phyloP scores from a whole-genome alignment of 2,888 invertebrate genomes.

The Smittia aterrima region DNA sequence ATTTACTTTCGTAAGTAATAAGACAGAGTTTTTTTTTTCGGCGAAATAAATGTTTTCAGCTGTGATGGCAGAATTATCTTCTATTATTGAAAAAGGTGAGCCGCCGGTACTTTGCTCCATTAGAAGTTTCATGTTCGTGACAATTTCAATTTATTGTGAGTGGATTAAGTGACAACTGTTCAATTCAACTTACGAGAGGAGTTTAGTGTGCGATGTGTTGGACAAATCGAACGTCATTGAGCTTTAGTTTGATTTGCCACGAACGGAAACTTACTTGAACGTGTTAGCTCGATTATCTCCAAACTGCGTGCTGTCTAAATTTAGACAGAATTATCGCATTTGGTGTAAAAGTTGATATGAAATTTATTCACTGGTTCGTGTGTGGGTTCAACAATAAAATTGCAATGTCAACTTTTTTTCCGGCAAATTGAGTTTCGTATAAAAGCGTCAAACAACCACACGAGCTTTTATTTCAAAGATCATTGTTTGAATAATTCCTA shows the following conservation, averaged over 20 bases:
- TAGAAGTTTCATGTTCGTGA: too few relatives aligned
- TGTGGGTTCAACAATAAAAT: neutral
- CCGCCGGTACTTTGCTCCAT: too few relatives aligned
- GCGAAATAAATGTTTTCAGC: neutral
- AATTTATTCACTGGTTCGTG: neutral
- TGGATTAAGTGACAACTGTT: too few relatives aligned
- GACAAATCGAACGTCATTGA: too few relatives aligned
- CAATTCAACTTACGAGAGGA: too few relatives aligned
- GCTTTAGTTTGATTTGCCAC: too few relatives aligned
- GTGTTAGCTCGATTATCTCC: too few relatives aligned
- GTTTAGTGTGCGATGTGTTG: too few relatives aligned
- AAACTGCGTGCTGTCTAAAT: neutral
- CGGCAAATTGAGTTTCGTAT: neutral
- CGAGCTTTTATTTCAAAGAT: too few relatives aligned
- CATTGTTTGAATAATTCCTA: too few relatives aligned
- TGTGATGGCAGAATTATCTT: neutral
- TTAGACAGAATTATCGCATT: neutral
- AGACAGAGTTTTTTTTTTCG: neutral
- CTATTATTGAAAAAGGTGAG: neutral
- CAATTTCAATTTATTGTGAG: too few relatives aligned
- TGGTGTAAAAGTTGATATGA: neutral
- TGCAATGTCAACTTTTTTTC: slow-evolving; percentile 5
- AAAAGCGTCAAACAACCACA: neutral
- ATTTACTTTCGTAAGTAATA: neutral
- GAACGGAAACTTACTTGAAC: too few relatives aligned